Percentiles rank a stretch among this genome's conserved stretches.
Evolutionary conservation across 2,888 invertebrate species (phyloP).

Genomic region (Ganaspis brasiliensis): DNA sequence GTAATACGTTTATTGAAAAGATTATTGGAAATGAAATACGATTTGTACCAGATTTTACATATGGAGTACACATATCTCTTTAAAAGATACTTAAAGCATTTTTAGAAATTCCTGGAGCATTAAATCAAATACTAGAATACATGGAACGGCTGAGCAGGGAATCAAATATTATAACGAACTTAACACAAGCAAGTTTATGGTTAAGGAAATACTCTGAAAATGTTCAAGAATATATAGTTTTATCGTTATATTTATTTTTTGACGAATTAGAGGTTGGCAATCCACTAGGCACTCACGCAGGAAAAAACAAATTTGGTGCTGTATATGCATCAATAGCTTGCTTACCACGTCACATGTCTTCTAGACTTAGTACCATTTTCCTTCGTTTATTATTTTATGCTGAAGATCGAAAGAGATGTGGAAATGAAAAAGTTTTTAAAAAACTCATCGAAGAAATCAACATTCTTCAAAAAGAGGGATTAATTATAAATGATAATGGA

Average conservation of each 20-base stretch:
- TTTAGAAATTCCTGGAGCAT: conserved; percentile 47
- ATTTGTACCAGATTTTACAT: conserved; percentile 32
- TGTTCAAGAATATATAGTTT: too few relatives aligned
- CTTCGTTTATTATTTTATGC: conserved; percentile 63
- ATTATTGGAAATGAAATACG: background rate
- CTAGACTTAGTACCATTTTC: conserved; percentile 61
- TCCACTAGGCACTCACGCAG: conserved; percentile 54
- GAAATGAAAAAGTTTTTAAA: conserved; percentile 63
- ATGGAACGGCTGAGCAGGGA: conserved; percentile 32
- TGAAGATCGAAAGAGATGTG: conserved; percentile 63
- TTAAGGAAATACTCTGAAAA: background rate
- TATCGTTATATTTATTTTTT: too few relatives aligned
- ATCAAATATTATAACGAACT: conserved; percentile 39
- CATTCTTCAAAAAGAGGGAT: conserved; percentile 62
- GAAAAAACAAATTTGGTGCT: conserved; percentile 56
- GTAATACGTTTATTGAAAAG: conserved; percentile 31
- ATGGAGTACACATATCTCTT: conserved; percentile 39
- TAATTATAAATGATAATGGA: background rate
- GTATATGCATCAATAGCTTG: conserved; percentile 58
- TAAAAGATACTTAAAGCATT: conserved; percentile 39
- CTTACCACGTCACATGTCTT: conserved; percentile 55
- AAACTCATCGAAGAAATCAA: conserved; percentile 62
- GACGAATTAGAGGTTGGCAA: conserved; percentile 52
- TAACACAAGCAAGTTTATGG: conserved; percentile 2
- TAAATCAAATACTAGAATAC: conserved; percentile 43